phyloP scores from a whole-genome alignment of 23 tunicate genomes.

The Trididemnum nubilum region DNA sequence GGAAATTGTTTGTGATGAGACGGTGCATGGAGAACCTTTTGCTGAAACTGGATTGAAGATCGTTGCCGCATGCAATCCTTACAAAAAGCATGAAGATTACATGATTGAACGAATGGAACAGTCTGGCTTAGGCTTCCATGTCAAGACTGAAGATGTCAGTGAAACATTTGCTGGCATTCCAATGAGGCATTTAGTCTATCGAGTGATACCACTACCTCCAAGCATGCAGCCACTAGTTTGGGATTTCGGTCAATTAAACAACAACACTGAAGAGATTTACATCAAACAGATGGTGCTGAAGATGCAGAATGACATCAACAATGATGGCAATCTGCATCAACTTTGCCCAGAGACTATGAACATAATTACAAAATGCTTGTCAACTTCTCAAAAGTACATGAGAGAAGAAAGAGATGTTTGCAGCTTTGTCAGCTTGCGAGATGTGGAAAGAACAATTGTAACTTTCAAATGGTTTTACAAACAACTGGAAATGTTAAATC shows the following conservation, averaged over 20 bases:
- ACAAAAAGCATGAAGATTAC: slow-evolving; percentile 36
- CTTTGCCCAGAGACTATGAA: neutral
- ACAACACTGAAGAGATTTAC: slow-evolving; percentile 48
- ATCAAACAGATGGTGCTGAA: slow-evolving; percentile 47
- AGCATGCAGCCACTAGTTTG: slow-evolving; percentile 72
- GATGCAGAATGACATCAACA: slow-evolving; percentile 8
- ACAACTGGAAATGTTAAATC: slow-evolving; percentile 6
- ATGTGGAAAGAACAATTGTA: slow-evolving; percentile 50
- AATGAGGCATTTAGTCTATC: slow-evolving; percentile 58
- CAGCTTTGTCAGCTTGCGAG: slow-evolving; percentile 59
- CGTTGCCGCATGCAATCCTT: slow-evolving; percentile 72
- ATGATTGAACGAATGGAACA: slow-evolving; percentile 32
- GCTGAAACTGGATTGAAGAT: slow-evolving; percentile 37
- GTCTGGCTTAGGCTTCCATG: slow-evolving; percentile 51
- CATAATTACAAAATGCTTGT: slow-evolving; percentile 13
- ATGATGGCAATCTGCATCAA: neutral
- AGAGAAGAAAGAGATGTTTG: slow-evolving; percentile 29
- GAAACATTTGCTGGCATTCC: slow-evolving; percentile 49
- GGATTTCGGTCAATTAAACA: slow-evolving; percentile 62
- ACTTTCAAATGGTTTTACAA: slow-evolving; percentile 58
- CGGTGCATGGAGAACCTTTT: slow-evolving; percentile 41
- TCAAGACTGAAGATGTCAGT: slow-evolving; percentile 26
- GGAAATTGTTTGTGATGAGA: slow-evolving; percentile 66
- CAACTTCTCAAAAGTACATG: slow-evolving; percentile 45
- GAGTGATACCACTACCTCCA: slow-evolving; percentile 65